A percentile compares a stretch with the other conserved stretches of the same genome.
Evolutionary conservation across 2,888 invertebrate genomes (phyloP).

Genomic region (Flabesymbios commensalis): DNA sequence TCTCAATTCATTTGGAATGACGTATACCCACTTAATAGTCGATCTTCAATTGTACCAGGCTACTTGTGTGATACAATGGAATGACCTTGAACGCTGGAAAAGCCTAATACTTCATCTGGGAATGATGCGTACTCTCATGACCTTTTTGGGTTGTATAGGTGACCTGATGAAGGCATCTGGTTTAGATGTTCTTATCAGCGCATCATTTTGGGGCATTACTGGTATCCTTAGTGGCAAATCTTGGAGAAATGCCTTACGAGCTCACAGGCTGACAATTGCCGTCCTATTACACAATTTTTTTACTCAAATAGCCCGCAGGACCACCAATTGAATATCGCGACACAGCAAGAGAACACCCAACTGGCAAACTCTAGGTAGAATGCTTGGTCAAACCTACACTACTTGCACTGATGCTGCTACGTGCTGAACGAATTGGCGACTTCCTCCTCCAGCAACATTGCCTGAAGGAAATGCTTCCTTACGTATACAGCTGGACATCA

Average conservation of each 20-base stretch:
- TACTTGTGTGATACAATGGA: constrained; percentile 7
- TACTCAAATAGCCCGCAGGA: background rate
- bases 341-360: constrained; percentile 7
- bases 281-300: background rate
- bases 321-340: background rate
- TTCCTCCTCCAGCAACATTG: constrained; percentile 3
- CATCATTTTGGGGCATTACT: background rate
- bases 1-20: no score
- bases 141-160: constrained; percentile 4
- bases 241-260: background rate
- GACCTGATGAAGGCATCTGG: constrained; percentile 5
- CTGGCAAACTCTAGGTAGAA: constrained; percentile 7
- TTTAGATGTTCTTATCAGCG: constrained; percentile 1
- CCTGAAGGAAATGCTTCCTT: constrained; percentile 2
- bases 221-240: background rate
- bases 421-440: constrained; percentile 1
- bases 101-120: constrained; percentile 3
- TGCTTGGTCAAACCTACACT: constrained; percentile 3
- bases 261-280: background rate
- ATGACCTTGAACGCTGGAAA: constrained; percentile 7
- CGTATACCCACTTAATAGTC: no score
- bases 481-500: constrained; percentile 1
- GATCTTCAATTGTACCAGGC: constrained; percentile 11
- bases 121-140: constrained; percentile 6
- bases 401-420: background rate